These are phyloP conservation scores for Craseonycteris thonglongyai DNA, from an alignment of 2,113 vertebrate species.

Conservation along the genomic window DNA sequence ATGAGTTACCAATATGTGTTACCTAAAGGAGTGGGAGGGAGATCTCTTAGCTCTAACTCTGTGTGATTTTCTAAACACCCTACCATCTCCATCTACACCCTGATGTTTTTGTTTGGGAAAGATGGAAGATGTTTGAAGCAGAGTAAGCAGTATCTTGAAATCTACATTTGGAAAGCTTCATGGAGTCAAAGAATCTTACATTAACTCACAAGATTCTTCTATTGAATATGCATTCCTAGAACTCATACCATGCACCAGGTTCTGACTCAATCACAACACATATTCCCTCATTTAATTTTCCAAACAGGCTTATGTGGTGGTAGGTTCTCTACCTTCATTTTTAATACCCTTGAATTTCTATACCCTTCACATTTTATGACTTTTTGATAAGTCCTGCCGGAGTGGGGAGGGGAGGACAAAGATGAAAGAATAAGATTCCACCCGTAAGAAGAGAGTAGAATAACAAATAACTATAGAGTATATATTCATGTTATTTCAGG, in stretches of 20 bases:
- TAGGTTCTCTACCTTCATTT: not conserved
- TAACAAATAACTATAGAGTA: not conserved
- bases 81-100: not conserved
- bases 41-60: not conserved
- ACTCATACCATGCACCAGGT: not conserved
- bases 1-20: not conserved
- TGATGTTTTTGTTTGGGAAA: not conserved
- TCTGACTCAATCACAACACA: not conserved
- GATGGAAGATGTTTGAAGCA: not conserved
- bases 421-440: not conserved
- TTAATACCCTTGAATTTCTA: not conserved
- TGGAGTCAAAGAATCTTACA: not conserved
- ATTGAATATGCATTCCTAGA: not conserved
- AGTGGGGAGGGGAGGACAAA: not conserved
- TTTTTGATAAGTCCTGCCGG: not conserved
- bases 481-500: not conserved
- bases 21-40: not conserved
- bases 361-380: not conserved
- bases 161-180: not conserved
- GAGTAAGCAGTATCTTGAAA: not conserved
- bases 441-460: not conserved
- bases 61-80: not conserved
- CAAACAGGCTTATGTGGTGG: not conserved
- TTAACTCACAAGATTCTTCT: not conserved
- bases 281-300: not conserved